Base-by-base conservation (phyloP, 2,888 invertebrate species). In the Catocala fraxini region DNA sequence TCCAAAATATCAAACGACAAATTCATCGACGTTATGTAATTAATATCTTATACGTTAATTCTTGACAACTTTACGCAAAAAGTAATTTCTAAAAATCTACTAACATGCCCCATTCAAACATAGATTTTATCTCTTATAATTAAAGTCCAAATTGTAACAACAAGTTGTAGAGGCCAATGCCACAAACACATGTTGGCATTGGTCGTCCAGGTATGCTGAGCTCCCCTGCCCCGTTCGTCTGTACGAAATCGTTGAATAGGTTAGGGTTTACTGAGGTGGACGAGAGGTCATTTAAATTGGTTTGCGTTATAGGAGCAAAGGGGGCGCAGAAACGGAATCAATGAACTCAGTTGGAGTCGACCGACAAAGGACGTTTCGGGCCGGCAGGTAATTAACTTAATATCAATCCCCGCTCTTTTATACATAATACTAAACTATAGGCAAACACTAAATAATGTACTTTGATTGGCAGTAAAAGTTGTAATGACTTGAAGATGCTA, bases 311-410 rank as follows among this genome's bases (percentile, higher is more conserved):
- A 80, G 83, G 87, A 87, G 88, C 86, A 87, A 87, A 87, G 91
- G 85, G 75, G 91, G 90, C 89, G 89, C 89, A 89, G 89, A 86
- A 89, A 87, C 83, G 90, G 92, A 93, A 92, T 93, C 93, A 93
- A 92, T 93, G 93, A 93, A 93, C 93, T 92, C 90, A 81, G 87
- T 82, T 80, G 77, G 88, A 86, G 83, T 83, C 90, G 91, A 85
- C 92, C 91, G 92, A 91, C 92, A 92, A 93, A 91, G 92, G 92
- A 91, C 92, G 91, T 89, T 92, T 89, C 84, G 89, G 84, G 84
- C 79, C 87, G 87, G 81, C 90, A 92, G 91, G 92, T 93, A 92
- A 93, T 93, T 92, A 93, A 90, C 86, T 90, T 88, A 91, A 92
- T 92, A 92, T 90, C 88, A 89, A 89, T 89, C 86, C 83, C 80